Base-by-base conservation (phyloP, 2,113 vertebrate species). In the Spilogale gracilis region DNA sequence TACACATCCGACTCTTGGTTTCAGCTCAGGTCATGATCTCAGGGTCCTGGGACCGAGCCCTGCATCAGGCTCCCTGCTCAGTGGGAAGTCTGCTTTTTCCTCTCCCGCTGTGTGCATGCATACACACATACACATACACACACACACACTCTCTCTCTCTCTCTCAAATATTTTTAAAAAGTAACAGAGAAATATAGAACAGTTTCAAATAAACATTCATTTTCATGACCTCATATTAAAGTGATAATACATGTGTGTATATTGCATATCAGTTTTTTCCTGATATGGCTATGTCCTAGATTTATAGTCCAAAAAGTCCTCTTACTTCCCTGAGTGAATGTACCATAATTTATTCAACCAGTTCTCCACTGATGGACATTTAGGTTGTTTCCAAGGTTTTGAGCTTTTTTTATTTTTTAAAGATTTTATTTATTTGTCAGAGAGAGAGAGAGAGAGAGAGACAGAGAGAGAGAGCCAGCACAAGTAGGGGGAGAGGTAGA, bases 131-230 rank as follows among this genome's bases (percentile, higher is more conserved):
- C 38, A 38, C 38, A 38, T 38, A 38, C 38, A 38, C 38, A 38
- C 38, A 38, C 38, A 38, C 30, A n/a, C 65, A 17, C 14, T 8
- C 17, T 9, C 67, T 18, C 67, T 69, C 67, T 18, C 6, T n/a
- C 32, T n/a, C 32, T n/a, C 67, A 38, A 69, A 18, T 20, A 1
- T 69, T 69, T 69, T 69, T 20, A 9, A 38, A 20, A 74, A 87
- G n/a, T 48, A 82, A 82, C 76, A 88, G 82, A 80, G 92, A 92
- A 58, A 58, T 76, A 65, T 18, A 82, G 16, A 89, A 43, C 23
- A 63, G 16, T 83, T 89, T 93, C 50, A 76, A 89, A 54, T 63
- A 74, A 88, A 81, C 48, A 81, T 88, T 27, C 50, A 48, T 45
- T 81, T 81, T 83, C 6, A 92, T 60, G 52, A 14, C 69, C 27